Conservation (phyloP, 1,140 invertebrate genomes). For the Lepidurus packardi region DNA sequence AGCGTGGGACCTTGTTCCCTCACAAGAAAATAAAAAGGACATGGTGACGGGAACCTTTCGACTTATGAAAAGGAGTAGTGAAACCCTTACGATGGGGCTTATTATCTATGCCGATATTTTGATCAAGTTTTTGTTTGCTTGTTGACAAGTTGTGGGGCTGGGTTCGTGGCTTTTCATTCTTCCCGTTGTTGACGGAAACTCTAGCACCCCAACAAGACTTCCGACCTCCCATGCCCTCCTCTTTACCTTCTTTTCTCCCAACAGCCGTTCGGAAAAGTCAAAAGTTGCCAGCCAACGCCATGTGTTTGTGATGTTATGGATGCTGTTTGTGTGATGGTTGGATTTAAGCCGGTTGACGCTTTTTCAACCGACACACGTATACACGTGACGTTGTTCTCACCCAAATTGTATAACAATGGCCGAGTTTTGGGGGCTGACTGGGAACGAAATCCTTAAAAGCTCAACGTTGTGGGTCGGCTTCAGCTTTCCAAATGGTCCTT, state of each 20-base stretch:
- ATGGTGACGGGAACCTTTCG: neutral
- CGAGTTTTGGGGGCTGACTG: neutral
- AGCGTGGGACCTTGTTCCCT: neutral
- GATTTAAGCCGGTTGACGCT: neutral
- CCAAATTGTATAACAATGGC: neutral
- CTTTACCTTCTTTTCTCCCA: neutral
- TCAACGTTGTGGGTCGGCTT: neutral
- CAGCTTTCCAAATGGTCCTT: too few species aligned
- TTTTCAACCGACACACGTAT: neutral
- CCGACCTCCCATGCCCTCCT: neutral
- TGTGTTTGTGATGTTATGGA: conserved; percentile 15
- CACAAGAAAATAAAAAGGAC: neutral
- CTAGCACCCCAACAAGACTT: neutral
- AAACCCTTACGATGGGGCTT: too few species aligned
- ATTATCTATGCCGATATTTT: conserved; percentile 19
- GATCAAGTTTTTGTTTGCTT: conserved; percentile 19
- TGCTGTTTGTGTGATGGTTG: neutral
- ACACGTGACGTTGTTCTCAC: conserved; percentile 18
- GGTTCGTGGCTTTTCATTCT: neutral
- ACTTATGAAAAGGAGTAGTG: neutral
- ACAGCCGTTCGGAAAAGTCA: neutral
- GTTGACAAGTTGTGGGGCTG: neutral
- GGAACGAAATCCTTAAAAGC: neutral
- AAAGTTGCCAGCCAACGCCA: conserved; percentile 2
- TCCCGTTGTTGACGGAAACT: conserved; percentile 4